A percentile compares a stretch with the other conserved stretches of the same genome.
Conservation (phyloP, 1,140 invertebrate genomes). For the Ylistrum balloti region DNA sequence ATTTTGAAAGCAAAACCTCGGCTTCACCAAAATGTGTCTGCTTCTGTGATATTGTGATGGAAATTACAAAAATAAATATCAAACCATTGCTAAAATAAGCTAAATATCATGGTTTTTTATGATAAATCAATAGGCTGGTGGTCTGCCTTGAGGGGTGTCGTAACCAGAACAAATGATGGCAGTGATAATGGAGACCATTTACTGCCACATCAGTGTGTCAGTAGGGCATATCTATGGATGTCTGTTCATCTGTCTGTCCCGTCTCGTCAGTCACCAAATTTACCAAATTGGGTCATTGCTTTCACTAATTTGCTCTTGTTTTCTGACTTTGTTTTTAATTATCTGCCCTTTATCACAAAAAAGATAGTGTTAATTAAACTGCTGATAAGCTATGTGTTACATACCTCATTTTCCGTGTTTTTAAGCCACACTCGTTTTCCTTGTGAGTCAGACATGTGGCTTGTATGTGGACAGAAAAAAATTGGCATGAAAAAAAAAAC, state of each 20-base stretch:
- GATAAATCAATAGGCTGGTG: not conserved
- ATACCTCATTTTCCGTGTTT: too few relatives aligned
- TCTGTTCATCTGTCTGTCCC: not conserved
- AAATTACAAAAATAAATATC: not conserved
- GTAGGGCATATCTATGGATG: not conserved
- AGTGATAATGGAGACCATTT: not conserved
- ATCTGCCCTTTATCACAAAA: too few relatives aligned
- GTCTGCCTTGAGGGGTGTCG: slow-evolving; percentile 11
- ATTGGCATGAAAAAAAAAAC: too few relatives aligned
- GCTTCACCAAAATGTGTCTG: not conserved
- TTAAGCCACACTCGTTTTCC: too few relatives aligned
- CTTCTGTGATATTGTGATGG: not conserved
- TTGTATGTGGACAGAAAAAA: too few relatives aligned
- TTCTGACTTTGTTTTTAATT: too few relatives aligned
- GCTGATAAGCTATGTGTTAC: too few relatives aligned
- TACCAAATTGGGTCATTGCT: too few relatives aligned
- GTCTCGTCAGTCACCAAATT: not conserved
- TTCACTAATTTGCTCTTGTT: too few relatives aligned
- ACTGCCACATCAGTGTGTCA: not conserved
- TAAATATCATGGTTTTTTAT: not conserved
- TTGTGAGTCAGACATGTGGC: too few relatives aligned
- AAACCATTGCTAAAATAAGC: not conserved
- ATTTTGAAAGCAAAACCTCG: not conserved
- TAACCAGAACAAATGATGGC: slow-evolving; percentile 11
- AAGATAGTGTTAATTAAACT: too few relatives aligned